Percentiles rank a stretch among this genome's conserved stretches.
Evolutionary conservation across 2,888 invertebrate genomes (phyloP).

Genomic region (Acrocyrtus sp.): DNA sequence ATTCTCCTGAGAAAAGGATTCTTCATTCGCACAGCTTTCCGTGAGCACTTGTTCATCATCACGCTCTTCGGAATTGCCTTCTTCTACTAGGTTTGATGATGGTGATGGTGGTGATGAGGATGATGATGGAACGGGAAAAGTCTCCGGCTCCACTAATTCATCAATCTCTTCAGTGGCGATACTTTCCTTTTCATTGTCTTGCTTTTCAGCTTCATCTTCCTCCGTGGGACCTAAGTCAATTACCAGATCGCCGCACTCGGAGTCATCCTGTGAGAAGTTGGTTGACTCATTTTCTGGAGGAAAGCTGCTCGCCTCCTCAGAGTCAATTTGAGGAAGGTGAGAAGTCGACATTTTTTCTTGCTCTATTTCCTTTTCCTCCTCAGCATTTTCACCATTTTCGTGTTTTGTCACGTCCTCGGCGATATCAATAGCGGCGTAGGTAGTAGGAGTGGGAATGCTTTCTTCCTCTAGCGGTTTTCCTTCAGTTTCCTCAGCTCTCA

Average conservation of each 20-base stretch:
- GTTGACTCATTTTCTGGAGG: conserved; percentile 35
- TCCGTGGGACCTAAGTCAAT: conserved; percentile 41
- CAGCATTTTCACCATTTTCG: neutral
- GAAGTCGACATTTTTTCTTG: conserved; percentile 4
- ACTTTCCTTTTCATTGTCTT: neutral
- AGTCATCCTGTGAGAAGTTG: conserved; percentile 42
- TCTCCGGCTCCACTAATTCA: too few species aligned
- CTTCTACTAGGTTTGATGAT: too few species aligned
- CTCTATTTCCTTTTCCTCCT: conserved; percentile 8
- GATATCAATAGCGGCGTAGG: neutral
- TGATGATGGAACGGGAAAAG: too few species aligned
- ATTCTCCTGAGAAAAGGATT: too few species aligned
- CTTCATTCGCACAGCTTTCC: too few species aligned
- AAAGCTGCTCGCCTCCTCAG: too few species aligned
- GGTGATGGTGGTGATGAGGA: too few species aligned
- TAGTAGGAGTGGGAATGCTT: neutral
- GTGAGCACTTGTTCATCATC: too few species aligned
- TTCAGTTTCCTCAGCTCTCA: too few species aligned
- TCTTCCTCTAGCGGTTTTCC: neutral
- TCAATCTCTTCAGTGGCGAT: neutral
- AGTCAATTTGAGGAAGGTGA: conserved; percentile 17
- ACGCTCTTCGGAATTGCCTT: too few species aligned
- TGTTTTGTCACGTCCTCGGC: neutral
- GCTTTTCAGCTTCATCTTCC: conserved; percentile 11
- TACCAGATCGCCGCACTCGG: conserved; percentile 43